Percentiles rank a stretch among this genome's conserved stretches.
Conservation (phyloP, 2,888 invertebrate genomes). For the Perdita meconis region DNA sequence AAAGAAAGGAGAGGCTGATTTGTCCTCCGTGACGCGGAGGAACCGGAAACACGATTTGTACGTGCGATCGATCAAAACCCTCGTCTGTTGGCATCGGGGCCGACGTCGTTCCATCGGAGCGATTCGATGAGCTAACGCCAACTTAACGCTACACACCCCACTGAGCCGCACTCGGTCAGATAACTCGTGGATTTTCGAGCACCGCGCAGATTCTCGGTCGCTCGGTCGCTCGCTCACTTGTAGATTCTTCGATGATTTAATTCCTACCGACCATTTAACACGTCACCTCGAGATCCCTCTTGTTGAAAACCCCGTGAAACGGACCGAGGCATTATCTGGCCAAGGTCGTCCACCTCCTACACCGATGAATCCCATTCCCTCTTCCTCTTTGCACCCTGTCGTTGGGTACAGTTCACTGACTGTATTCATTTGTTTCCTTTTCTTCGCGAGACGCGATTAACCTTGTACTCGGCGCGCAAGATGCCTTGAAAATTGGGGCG, state of each 20-base stretch:
- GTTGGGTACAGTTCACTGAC: background rate
- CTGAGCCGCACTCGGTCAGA: conserved; percentile 80
- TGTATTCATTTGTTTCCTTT: too few relatives aligned
- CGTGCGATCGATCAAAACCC: conserved; percentile 77
- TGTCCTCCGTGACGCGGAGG: conserved; percentile 53
- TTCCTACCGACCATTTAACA: conserved; percentile 49
- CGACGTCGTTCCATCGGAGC: conserved; percentile 73
- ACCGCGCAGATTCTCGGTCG: conserved; percentile 71
- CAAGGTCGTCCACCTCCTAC: background rate
- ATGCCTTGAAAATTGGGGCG: too few relatives aligned
- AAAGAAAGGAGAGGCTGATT: conserved; percentile 40
- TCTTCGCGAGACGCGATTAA: too few relatives aligned
- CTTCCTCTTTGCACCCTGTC: too few relatives aligned
- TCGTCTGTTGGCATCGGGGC: conserved; percentile 57
- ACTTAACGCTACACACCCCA: conserved; percentile 82
- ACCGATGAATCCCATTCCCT: background rate
- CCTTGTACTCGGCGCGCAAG: too few relatives aligned
- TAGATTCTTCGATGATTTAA: conserved; percentile 70
- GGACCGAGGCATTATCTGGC: conserved; percentile 2
- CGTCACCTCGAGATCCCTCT: conserved; percentile 21
- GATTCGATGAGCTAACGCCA: conserved; percentile 80
- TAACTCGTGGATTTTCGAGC: conserved; percentile 80
- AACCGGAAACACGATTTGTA: conserved; percentile 76
- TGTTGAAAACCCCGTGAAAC: conserved; percentile 38
- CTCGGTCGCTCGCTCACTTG: conserved; percentile 73